Conservation (phyloP, 2,888 invertebrate species). For the Cordilura impudica region DNA sequence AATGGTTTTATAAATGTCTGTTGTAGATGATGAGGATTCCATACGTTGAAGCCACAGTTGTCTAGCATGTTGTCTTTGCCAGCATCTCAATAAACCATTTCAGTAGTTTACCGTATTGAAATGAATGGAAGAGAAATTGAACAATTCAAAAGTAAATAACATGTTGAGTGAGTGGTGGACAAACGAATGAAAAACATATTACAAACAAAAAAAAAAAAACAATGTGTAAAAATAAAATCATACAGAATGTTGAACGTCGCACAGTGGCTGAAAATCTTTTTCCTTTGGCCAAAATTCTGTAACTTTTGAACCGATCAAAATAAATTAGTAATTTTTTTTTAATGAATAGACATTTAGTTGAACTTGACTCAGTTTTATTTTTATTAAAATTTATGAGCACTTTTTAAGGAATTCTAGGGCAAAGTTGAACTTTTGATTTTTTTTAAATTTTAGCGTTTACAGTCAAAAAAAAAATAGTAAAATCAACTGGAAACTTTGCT, state of each 20-base stretch:
- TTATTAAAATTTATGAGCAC: no score
- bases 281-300: no score
- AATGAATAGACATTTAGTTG: no score
- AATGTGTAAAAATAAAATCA: neutral
- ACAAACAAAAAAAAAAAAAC: neutral
- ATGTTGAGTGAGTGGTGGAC: neutral
- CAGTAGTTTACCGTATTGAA: neutral
- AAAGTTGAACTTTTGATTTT: no score
- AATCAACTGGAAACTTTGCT: no score
- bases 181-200: neutral
- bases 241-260: neutral
- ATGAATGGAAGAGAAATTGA: neutral
- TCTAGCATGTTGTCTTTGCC: constrained; percentile 11
- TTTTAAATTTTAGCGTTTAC: no score
- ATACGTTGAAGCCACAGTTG: neutral
- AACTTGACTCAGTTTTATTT: no score
- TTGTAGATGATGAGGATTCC: constrained; percentile 1
- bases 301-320: no score
- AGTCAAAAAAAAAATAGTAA: no score
- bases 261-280: no score
- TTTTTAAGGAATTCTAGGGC: no score
- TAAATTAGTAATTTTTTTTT: no score
- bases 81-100: constrained; percentile 19
- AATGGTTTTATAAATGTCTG: neutral
- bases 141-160: neutral